Percentiles rank a stretch among this genome's conserved stretches.
Evolutionary conservation across 2,888 invertebrate species (phyloP).

Genomic region (Balanococcus diminutus): DNA sequence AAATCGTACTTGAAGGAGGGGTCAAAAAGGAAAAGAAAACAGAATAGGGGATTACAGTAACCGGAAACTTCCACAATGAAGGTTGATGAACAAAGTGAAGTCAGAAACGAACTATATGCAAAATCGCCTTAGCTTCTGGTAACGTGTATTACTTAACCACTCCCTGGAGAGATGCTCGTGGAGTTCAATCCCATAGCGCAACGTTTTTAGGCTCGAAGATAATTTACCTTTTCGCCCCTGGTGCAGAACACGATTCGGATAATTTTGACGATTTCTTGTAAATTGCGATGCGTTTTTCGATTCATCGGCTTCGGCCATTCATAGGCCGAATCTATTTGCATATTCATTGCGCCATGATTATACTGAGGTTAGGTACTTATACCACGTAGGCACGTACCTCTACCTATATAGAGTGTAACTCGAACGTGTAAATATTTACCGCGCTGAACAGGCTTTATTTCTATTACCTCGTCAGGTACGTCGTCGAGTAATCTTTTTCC

Average conservation of each 20-base stretch:
- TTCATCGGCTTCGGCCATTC: neutral
- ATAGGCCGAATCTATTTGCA: neutral
- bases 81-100: neutral
- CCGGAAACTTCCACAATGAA: conserved; percentile 19
- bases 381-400: neutral
- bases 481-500: conserved; percentile 4
- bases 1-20: neutral
- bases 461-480: neutral
- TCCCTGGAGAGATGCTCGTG: neutral
- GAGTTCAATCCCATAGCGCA: neutral
- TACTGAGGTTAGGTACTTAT: no score
- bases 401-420: neutral
- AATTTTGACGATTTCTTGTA: neutral
- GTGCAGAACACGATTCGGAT: neutral
- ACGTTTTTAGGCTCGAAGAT: neutral
- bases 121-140: neutral
- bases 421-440: neutral
- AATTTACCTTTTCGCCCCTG: neutral
- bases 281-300: conserved; percentile 7
- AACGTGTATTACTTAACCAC: conserved; percentile 1
- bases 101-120: neutral
- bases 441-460: neutral
- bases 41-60: neutral
- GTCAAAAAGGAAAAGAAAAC: neutral
- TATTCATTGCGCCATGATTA: neutral